Percentiles rank a stretch among this genome's conserved stretches.
Conservation (phyloP, 2,888 invertebrate genomes). For the Harpalus rubripes region DNA sequence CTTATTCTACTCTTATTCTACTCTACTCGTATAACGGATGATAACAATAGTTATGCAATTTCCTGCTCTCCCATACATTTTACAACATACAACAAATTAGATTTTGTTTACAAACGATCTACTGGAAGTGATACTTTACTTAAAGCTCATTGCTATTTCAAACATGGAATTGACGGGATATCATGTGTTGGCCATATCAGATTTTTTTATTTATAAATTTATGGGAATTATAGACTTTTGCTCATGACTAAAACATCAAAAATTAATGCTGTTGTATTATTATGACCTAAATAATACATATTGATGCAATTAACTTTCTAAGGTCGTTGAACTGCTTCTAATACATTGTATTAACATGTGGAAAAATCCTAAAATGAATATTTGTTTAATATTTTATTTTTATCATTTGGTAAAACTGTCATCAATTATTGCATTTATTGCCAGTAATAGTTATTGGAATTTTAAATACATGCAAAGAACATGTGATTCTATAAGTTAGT, state of each 20-base stretch:
- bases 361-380: slow-evolving; percentile 1
- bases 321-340: slow-evolving; percentile 36
- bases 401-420: neutral
- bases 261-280: slow-evolving; percentile 3
- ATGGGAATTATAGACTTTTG: neutral
- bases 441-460: neutral
- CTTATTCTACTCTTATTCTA: too few species aligned
- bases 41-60: too few species aligned
- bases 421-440: neutral
- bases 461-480: slow-evolving; percentile 23
- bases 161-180: too few species aligned
- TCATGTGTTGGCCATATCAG: too few species aligned
- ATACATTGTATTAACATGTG: neutral
- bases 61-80: too few species aligned
- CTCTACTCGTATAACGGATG: too few species aligned
- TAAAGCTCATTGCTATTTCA: too few species aligned
- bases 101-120: too few species aligned
- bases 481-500: slow-evolving; percentile 21
- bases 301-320: slow-evolving; percentile 55
- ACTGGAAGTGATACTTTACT: too few species aligned
- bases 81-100: too few species aligned
- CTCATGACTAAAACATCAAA: neutral
- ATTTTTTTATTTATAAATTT: too few species aligned
- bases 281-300: slow-evolving; percentile 55
- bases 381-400: neutral